phyloP scores from a whole-genome alignment of 2,797 vertebrate genomes.

The Sebastolobus alascanus region DNA sequence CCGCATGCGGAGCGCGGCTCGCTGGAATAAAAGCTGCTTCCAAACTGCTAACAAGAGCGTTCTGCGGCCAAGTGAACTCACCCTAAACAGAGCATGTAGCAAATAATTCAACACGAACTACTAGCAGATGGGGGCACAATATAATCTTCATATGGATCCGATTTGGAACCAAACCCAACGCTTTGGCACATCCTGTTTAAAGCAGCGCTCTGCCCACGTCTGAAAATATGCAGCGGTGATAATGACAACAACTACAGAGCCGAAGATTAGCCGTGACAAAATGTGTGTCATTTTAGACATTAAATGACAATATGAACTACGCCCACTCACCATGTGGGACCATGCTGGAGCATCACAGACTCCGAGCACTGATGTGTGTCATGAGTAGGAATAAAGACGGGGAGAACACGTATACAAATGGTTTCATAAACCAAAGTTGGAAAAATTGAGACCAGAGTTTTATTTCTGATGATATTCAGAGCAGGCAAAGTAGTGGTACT shows the following conservation, averaged over 20 bases:
- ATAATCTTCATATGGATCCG: conserved; percentile 84
- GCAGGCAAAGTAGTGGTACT: background rate
- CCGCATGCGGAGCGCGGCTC: conserved; percentile 42
- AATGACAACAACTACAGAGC: conserved; percentile 55
- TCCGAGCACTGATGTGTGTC: background rate
- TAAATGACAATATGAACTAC: conserved; percentile 14
- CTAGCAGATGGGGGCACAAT: conserved; percentile 81
- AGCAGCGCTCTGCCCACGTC: conserved; percentile 53
- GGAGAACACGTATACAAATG: background rate
- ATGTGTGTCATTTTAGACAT: conserved; percentile 24
- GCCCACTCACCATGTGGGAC: background rate
- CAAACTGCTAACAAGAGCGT: conserved; percentile 74
- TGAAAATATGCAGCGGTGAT: conserved; percentile 62
- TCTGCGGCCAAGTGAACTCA: conserved; percentile 72
- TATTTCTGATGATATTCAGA: conserved; percentile 1
- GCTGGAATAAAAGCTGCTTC: conserved; percentile 61
- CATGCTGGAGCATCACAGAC: background rate
- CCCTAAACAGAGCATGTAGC: conserved; percentile 78
- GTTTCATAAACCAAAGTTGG: background rate
- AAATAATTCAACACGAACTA: conserved; percentile 80
- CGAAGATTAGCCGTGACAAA: conserved; percentile 55
- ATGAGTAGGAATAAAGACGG: background rate
- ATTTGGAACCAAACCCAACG: conserved; percentile 75
- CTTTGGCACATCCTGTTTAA: conserved; percentile 79
- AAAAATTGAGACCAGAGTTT: background rate